Percentiles rank a stretch among this genome's conserved stretches.
phyloP scores from a whole-genome alignment of 2,888 invertebrate genomes.

The Eupithecia pulchellata region DNA sequence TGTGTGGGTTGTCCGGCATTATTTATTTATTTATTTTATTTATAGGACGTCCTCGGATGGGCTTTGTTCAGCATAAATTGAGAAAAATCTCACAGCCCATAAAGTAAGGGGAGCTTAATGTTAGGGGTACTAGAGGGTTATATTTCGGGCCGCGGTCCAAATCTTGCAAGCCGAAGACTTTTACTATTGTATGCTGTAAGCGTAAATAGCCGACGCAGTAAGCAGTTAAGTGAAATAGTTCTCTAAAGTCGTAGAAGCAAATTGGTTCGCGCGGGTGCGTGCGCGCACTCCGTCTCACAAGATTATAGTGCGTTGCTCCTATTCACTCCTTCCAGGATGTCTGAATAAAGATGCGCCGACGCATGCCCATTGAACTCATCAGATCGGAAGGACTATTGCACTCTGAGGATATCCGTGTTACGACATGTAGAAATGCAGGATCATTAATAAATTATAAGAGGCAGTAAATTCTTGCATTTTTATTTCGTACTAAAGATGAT shows the following conservation, averaged over 20 bases:
- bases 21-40: too few relatives aligned
- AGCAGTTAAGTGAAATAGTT: not conserved
- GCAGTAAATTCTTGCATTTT: not conserved
- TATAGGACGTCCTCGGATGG: too few relatives aligned
- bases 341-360: conserved; percentile 71
- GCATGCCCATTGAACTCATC: conserved; percentile 9
- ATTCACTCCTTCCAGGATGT: conserved; percentile 55
- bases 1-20: too few relatives aligned
- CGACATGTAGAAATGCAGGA: not conserved
- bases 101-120: too few relatives aligned
- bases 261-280: conserved; percentile 55
- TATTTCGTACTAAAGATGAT: not conserved
- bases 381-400: conserved; percentile 29
- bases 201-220: not conserved
- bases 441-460: not conserved
- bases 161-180: too few relatives aligned
- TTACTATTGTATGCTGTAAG: not conserved
- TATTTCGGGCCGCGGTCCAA: too few relatives aligned
- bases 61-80: too few relatives aligned
- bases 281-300: conserved; percentile 63
- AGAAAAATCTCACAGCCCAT: too few relatives aligned
- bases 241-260: conserved; percentile 3
- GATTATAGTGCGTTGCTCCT: conserved; percentile 80
- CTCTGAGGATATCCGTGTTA: conserved; percentile 29
- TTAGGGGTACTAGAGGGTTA: too few relatives aligned